These are phyloP conservation scores for Artemia sinica DNA, from an alignment of 2,888 invertebrate species.

Conservation along the genomic window DNA sequence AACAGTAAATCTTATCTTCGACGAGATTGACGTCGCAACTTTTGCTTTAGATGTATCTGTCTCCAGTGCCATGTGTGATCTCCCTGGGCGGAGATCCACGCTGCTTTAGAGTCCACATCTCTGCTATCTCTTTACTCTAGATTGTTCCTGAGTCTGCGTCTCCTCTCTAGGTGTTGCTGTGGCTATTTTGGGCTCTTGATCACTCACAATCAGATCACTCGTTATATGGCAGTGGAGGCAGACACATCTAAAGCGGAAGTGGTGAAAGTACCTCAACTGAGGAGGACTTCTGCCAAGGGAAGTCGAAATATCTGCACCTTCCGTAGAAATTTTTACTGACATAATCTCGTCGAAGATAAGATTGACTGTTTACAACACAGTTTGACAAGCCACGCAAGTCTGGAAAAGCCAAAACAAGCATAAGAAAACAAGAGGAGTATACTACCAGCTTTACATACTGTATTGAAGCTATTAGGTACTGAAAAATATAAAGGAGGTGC, in stretches of 20 bases:
- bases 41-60: no score
- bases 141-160: no score
- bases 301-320: slow-evolving; percentile 6
- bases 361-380: slow-evolving; percentile 9
- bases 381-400: slow-evolving; percentile 10
- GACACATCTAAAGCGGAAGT: slow-evolving; percentile 9
- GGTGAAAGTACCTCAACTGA: slow-evolving; percentile 3
- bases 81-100: no score
- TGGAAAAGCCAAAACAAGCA: slow-evolving; percentile 6
- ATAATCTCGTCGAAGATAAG: no score
- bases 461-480: slow-evolving; percentile 9
- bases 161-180: not conserved
- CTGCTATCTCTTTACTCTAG: no score
- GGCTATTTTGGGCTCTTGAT: not conserved
- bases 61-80: no score
- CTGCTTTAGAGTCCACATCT: no score
- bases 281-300: slow-evolving; percentile 7
- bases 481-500: slow-evolving; percentile 9
- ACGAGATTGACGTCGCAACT: no score
- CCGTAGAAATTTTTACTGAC: slow-evolving; percentile 3
- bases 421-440: slow-evolving; percentile 9
- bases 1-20: no score
- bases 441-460: slow-evolving; percentile 6
- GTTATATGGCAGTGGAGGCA: slow-evolving; percentile 7
- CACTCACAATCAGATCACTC: not conserved